Evolutionary conservation across 1,140 invertebrate species (phyloP), one percentile per base, ranked within the genome.

Genomic region (Saxidomus purpurata): DNA sequence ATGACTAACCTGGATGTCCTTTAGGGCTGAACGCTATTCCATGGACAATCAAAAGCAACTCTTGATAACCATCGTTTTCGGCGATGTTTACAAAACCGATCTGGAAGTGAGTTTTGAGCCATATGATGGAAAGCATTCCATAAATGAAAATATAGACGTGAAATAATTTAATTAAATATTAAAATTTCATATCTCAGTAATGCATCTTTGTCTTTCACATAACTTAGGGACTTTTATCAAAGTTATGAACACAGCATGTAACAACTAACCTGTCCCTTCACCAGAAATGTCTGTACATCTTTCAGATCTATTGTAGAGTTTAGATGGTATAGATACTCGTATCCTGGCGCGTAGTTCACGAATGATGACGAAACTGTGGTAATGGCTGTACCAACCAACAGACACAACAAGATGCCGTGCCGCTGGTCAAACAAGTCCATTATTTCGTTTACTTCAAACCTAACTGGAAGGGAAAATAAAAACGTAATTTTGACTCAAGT

Each of bases 81-180:
- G n/a, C n/a, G 22, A 76, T 76, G n/a, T 76, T 76, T 3, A 28
- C 40, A 43, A 76, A 43, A 11, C 71, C 71, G 13, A 76, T 76
- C 71, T 76, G 25, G 2, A 49, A 76, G 11, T 8, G 22, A 3
- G 8, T 69, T 55, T 47, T 47, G n/a, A 61, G 59, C 9, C 22
- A n/a, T n/a, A n/a, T n/a, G n/a, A n/a, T n/a, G n/a, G n/a, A n/a
- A n/a, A 52, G 49, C 22, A 43, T 8, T 43, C 15, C 43, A 43
- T 8, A 43, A 43, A 43, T 43, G 43, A 43, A 43, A 43, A 43
- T 43, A 43, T 8, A 43, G 6, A 15, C 43, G 15, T 43, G 43
- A 8, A n/a, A n/a, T n/a, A n/a, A n/a, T n/a, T n/a, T n/a, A n/a
- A n/a, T n/a, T n/a, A n/a, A n/a, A n/a, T n/a, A n/a, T n/a, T n/a